Evolutionary conservation across 2,888 invertebrate species (phyloP), one percentile per base, ranked within the genome.

Genomic region (Phania funesta): DNA sequence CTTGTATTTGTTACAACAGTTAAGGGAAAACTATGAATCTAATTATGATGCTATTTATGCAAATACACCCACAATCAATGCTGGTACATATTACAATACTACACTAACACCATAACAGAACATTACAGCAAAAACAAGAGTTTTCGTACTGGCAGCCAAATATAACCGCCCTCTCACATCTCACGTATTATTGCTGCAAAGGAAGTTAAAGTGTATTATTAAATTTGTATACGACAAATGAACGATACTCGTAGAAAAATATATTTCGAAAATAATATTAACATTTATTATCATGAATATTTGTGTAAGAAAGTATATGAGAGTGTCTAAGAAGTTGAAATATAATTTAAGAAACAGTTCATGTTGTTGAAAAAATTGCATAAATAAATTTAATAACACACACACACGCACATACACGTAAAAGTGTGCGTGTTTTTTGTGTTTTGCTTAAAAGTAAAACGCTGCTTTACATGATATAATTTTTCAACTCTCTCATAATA

Each of bases 11-110:
- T 64, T 73, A 24, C 41, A 60, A 52, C 41, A 64, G 32, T 77
- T 48, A 52, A 74, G 74, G 68, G 73, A 26, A 68, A 73, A 64
- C 73, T 74, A 77, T 68, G 81, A 77, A 77, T 81, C 77, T 77
- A 77, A 77, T 81, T 77, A 77, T 68, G 56, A n/a, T 29, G 22
- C 29, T 62, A 56, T 50, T 48, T 73, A 41, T 65, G 58, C 22
- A 70, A 50, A 60, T 65, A 65, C 50, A 68, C 64, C 38, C 58
- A 58, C 52, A 50, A n/a, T 54, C 38, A 9, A 26, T 52, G 16
- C 20, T 41, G 18, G 13, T 60, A 46, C 44, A 48, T 52, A 18
- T 38, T 18, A 48, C 18, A 56, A 46, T 38, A 62, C 46, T 22
- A 32, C 38, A 26, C 24, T 22, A 32, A 32, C 32, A 46, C 32